Conservation (phyloP, 2,113 vertebrate species). For the Oryzias woworae region DNA sequence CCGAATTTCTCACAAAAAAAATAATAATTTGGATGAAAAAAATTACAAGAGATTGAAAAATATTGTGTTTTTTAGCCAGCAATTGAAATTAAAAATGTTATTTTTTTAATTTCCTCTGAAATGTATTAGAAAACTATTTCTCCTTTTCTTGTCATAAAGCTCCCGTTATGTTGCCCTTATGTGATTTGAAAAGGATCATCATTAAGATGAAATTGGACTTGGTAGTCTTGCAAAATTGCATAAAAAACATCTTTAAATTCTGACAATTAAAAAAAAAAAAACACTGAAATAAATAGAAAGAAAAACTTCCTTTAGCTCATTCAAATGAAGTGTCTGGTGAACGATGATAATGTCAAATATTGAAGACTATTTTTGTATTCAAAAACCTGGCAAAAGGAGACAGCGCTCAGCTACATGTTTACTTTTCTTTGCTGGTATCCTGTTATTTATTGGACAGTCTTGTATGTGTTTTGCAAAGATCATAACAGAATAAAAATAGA, state of each 20-base stretch:
- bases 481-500: neutral
- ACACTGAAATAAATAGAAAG: conserved; percentile 1
- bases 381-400: conserved; percentile 49
- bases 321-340: conserved; percentile 47
- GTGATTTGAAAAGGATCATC: neutral
- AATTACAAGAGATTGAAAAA: no score
- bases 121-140: no score
- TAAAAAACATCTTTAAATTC: conserved; percentile 7
- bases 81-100: no score
- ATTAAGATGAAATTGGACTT: neutral
- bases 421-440: conserved; percentile 45
- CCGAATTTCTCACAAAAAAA: no score
- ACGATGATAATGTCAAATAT: conserved; percentile 62
- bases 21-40: no score
- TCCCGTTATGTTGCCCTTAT: no score
- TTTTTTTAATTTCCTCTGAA: no score
- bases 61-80: no score
- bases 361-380: conserved; percentile 76
- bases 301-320: conserved; percentile 30
- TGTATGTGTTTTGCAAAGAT: conserved; percentile 61
- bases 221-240: conserved; percentile 15
- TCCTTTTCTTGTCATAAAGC: no score
- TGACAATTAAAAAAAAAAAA: neutral
- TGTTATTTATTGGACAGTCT: conserved; percentile 56
- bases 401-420: conserved; percentile 58